Evolutionary conservation across 2,888 invertebrate species (phyloP).

Genomic region (Scaptomyza tumidula): DNA sequence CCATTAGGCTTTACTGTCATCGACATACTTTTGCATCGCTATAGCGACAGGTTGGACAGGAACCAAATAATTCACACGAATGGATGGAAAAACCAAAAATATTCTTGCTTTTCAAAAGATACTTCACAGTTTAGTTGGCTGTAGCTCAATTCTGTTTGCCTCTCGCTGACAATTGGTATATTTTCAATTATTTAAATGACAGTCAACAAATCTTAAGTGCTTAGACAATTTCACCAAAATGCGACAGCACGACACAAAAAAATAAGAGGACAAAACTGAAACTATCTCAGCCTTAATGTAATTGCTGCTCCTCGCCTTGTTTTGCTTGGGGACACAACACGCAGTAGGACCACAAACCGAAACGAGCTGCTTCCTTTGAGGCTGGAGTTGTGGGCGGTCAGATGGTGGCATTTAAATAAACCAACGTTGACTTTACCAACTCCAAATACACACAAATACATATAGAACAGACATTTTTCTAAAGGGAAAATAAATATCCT

Average conservation of each 20-base stretch:
- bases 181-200: conserved; percentile 76
- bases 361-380: conserved; percentile 1
- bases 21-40: conserved; percentile 24
- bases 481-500: conserved; percentile 58
- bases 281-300: conserved; percentile 64
- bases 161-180: conserved; percentile 48
- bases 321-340: conserved; percentile 13
- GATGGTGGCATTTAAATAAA: conserved; percentile 54
- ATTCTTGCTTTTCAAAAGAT: background rate
- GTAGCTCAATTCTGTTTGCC: conserved; percentile 6
- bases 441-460: background rate
- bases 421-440: conserved; percentile 39
- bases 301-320: conserved; percentile 51
- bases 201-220: conserved; percentile 68
- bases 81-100: background rate
- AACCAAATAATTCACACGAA: conserved; percentile 13
- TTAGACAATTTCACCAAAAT: conserved; percentile 59
- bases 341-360: conserved; percentile 40
- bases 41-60: conserved; percentile 19
- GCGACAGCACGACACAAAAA: conserved; percentile 22
- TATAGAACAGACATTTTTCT: conserved; percentile 20
- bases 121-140: background rate
- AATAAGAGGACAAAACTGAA: conserved; percentile 24
- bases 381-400: conserved; percentile 53
- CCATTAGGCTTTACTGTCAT: conserved; percentile 70